These are phyloP conservation scores for Microplitis deprimator DNA, from an alignment of 2,888 invertebrate species.

Conservation along the genomic window DNA sequence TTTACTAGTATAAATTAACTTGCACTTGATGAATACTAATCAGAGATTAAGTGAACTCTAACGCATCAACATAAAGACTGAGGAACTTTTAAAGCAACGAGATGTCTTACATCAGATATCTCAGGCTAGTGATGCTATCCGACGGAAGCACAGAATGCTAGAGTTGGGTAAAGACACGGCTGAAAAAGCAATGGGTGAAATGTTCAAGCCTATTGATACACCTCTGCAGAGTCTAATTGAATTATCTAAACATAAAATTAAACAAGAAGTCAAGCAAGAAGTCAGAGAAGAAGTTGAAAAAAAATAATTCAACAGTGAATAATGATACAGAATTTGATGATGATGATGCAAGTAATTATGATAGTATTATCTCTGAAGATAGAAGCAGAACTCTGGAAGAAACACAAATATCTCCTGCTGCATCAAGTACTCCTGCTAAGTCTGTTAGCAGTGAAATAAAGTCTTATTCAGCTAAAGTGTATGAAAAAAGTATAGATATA, in stretches of 20 bases:
- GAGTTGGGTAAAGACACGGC: not conserved
- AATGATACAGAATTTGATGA: not conserved
- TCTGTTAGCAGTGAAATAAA: not conserved
- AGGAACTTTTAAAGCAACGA: conserved; percentile 26
- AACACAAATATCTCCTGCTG: not conserved
- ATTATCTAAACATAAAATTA: not conserved
- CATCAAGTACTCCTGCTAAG: conserved; percentile 14
- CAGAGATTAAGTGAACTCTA: conserved; percentile 17
- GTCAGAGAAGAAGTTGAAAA: conserved; percentile 8
- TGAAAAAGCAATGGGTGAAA: not conserved
- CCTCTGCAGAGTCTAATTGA: conserved; percentile 54
- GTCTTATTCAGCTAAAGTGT: not conserved
- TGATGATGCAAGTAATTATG: not conserved
- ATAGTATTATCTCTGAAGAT: not conserved
- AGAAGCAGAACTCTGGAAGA: not conserved
- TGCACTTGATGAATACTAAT: conserved; percentile 8
- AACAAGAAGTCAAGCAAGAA: conserved; percentile 2
- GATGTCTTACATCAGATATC: conserved; percentile 42
- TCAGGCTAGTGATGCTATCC: conserved; percentile 51
- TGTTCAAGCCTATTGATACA: not conserved
- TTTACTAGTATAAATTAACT: conserved; percentile 38
- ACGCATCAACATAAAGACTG: conserved; percentile 32
- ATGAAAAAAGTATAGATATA: too few species aligned
- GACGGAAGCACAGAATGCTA: not conserved
- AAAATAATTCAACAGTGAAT: not conserved